Evolutionary conservation across 2,797 vertebrate species (phyloP).

Genomic region (Galagoides demidoff): DNA sequence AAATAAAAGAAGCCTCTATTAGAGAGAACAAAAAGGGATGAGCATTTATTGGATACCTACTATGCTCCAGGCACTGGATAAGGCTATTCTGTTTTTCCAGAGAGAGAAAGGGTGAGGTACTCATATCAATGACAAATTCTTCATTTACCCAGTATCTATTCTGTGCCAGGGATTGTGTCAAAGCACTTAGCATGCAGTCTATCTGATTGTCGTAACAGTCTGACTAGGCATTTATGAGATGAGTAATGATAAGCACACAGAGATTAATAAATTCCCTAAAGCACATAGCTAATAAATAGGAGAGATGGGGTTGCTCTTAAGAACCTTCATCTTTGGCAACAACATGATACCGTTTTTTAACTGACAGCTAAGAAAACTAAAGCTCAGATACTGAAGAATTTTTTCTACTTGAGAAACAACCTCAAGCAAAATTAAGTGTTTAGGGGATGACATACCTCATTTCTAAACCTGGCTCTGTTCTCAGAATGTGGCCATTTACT

Average conservation of each 20-base stretch:
- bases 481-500: background rate
- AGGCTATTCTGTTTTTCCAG: background rate
- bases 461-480: background rate
- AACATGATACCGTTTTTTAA: background rate
- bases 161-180: background rate
- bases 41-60: slow-evolving; percentile 16
- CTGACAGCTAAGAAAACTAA: background rate
- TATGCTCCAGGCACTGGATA: background rate
- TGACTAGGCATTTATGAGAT: background rate
- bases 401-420: background rate
- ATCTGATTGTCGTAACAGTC: background rate
- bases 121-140: background rate
- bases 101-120: background rate
- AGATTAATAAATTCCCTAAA: slow-evolving; percentile 8
- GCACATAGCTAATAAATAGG: background rate
- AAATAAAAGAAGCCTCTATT: slow-evolving; percentile 18
- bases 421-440: background rate
- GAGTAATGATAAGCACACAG: background rate
- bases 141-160: background rate
- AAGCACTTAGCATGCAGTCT: background rate
- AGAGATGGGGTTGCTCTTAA: slow-evolving; percentile 14
- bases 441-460: background rate
- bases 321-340: background rate
- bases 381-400: background rate
- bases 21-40: slow-evolving; percentile 49